These are phyloP conservation scores for Dexiosoma caninum DNA, from an alignment of 2,888 invertebrate species.

Conservation along the genomic window DNA sequence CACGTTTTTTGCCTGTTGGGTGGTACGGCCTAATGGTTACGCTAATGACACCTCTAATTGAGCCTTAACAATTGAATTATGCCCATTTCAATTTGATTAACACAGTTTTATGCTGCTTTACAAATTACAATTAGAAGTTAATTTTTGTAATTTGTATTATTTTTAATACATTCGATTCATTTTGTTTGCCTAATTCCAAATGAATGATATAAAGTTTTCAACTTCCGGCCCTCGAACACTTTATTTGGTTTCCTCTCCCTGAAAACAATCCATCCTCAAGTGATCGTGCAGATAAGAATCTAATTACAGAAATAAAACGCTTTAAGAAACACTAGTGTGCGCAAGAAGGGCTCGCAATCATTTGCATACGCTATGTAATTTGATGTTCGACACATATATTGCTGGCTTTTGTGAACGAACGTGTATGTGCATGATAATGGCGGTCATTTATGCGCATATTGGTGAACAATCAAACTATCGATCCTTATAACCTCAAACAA, in stretches of 20 bases:
- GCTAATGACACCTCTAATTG: too few relatives aligned
- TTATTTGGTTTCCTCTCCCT: neutral
- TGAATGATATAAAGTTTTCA: too few relatives aligned
- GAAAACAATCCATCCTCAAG: neutral
- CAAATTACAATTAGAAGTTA: too few relatives aligned
- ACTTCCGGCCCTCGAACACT: neutral
- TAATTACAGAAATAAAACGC: neutral
- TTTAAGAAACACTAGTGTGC: neutral
- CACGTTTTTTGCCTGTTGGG: too few relatives aligned
- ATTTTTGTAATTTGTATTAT: too few relatives aligned
- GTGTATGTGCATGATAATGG: constrained; percentile 44
- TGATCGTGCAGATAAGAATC: neutral
- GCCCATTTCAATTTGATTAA: too few relatives aligned
- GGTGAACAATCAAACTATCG: constrained; percentile 56
- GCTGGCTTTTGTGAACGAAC: neutral
- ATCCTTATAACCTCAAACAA: constrained; percentile 25
- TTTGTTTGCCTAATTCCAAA: too few relatives aligned
- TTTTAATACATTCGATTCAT: too few relatives aligned
- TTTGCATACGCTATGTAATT: constrained; percentile 47
- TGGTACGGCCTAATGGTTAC: too few relatives aligned
- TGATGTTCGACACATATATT: neutral
- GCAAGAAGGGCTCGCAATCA: constrained; percentile 30
- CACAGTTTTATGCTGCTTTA: too few relatives aligned
- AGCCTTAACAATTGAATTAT: too few relatives aligned
- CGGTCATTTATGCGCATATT: constrained; percentile 57